Conservation (phyloP, 2,888 invertebrate species). For the Autographa gamma region DNA sequence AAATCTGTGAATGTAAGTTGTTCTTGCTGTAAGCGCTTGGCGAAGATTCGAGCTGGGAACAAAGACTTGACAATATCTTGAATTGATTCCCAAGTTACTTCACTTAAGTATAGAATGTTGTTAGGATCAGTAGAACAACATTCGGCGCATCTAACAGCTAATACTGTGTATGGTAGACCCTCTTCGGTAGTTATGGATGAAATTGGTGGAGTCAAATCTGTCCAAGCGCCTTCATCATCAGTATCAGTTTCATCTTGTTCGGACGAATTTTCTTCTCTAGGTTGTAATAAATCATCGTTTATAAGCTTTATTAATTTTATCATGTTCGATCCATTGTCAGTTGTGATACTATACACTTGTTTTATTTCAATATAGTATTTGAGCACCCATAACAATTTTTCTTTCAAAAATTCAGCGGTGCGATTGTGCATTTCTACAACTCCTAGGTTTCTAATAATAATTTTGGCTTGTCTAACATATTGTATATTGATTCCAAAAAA, state of each 20-base stretch:
- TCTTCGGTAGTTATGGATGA: conserved; percentile 1
- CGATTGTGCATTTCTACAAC: conserved; percentile 6
- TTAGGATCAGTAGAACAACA: conserved; percentile 4
- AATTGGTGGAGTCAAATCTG: conserved; percentile 4
- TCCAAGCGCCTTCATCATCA: neutral
- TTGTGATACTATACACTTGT: conserved; percentile 6
- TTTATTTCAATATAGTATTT: conserved; percentile 3
- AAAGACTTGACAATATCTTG: conserved; percentile 2
- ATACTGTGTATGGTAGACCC: conserved; percentile 4
- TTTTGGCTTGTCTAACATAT: no score
- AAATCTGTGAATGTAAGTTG: conserved; percentile 3
- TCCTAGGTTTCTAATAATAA: conserved; percentile 4
- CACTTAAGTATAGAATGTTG: conserved; percentile 2
- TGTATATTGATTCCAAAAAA: no score
- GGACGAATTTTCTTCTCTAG: neutral
- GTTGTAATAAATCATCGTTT: conserved; percentile 6
- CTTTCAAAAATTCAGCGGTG: conserved; percentile 7
- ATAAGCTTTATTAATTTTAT: conserved; percentile 2
- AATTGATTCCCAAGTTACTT: conserved; percentile 4
- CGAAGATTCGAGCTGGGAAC: conserved; percentile 4
- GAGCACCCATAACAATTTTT: neutral
- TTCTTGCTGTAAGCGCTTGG: conserved; percentile 4
- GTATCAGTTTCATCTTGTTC: conserved; percentile 2
- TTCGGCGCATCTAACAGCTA: neutral
- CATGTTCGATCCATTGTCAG: conserved; percentile 5